phyloP scores from a whole-genome alignment of 1,140 invertebrate genomes.

The Holotrichia oblita region DNA sequence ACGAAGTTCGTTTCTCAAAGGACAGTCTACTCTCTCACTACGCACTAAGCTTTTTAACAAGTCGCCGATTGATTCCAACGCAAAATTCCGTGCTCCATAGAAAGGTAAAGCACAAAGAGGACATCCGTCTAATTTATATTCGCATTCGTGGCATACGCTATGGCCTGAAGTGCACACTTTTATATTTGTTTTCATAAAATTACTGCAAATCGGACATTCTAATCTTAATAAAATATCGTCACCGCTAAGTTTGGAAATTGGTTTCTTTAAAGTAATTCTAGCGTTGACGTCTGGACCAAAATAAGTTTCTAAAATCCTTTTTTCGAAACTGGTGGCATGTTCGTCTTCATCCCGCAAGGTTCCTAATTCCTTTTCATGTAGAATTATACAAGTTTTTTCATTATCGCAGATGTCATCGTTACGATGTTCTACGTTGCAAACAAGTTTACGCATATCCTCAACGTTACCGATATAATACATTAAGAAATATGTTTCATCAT shows the following conservation, averaged over 20 bases:
- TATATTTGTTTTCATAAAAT: conserved; percentile 8
- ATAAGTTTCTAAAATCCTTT: background rate
- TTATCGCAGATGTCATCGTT: background rate
- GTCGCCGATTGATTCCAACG: background rate
- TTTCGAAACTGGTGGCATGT: background rate
- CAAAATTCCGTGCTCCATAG: background rate
- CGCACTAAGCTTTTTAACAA: background rate
- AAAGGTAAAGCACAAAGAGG: background rate
- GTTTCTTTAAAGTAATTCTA: background rate
- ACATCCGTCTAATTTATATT: conserved; percentile 13
- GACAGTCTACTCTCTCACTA: background rate
- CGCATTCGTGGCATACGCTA: background rate
- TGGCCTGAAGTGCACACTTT: background rate
- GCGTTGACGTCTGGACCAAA: background rate
- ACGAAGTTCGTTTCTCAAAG: background rate
- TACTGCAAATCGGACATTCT: conserved; percentile 12
- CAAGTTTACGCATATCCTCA: background rate
- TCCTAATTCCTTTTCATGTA: background rate
- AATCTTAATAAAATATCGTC: conserved; percentile 14
- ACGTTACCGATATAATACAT: background rate
- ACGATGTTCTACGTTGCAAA: conserved; percentile 3
- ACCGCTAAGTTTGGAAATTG: background rate
- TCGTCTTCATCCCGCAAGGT: background rate
- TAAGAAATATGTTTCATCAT: background rate
- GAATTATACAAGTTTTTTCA: background rate